Base-by-base conservation (phyloP, 35 echinoderm and acorn worm species). In the Hemicentrotus pulcherrimus region DNA sequence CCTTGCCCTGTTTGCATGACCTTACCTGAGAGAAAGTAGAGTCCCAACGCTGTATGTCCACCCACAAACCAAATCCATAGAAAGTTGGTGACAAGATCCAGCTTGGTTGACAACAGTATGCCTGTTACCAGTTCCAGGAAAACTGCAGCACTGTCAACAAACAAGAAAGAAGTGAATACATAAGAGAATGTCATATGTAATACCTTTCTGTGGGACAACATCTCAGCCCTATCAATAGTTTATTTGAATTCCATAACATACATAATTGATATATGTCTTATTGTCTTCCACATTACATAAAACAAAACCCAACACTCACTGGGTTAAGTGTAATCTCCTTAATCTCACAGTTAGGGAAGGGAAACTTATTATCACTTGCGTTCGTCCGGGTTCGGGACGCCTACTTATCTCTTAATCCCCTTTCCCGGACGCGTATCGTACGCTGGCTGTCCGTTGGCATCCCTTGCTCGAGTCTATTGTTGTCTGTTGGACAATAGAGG, bases 51-150 rank as follows among this genome's bases (percentile, higher is more conserved):
- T 59, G 96, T 94, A 95, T 99, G 98, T 5, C 96, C 95, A 60
- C 98, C 97, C 9, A 99, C 52, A 91, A 99, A 99, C 98, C 98
- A 99, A 88, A 94, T 89, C 98, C 98, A 99, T 0, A 99, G 92
- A 61, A 98, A 99, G 94, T 99, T 97, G 28, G 95, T 97, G 15
- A 91, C 31, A 0, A 99, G 90, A 12, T 95, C 94, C 46, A 94
- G 94, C 94, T 99, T 99, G 92, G 96, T 96, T 14, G 98, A 97
- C n/a, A 99, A 78, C 31, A 99, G 86, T 9, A 99, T 18, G 4
- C 98, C 98, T 15, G 98, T 98, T 13, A 97, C 90, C 94, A 98
- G 94, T 86, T 99, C 98, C 28, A 99, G 92, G 45, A 98, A 99
- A 45, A 99, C 88, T 22, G 96, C 98, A 47, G 96, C 91, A 31